Base-by-base conservation (phyloP, 2,113 vertebrate genomes). In the Chaenogobius annularis region DNA sequence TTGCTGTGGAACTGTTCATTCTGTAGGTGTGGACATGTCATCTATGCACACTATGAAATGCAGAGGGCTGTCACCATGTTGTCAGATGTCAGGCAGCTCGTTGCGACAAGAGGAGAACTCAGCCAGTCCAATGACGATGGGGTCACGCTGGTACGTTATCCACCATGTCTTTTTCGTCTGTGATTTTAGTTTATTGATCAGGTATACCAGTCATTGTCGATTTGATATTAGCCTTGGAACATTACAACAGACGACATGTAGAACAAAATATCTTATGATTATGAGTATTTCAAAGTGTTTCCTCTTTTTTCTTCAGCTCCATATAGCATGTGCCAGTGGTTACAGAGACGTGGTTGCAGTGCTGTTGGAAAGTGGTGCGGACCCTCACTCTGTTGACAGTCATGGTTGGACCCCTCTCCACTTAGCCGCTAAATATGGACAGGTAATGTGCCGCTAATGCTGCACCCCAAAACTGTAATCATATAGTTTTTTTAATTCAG, bases 381-480 rank as follows among this genome's bases (percentile, higher is more conserved):
- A 98, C 77, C 91, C 94, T 77, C 94, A 95, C 58, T 78, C 83
- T 1, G 77, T 63, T 9, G 96, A 97, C 86, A 90, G 93, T 80
- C 92, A 83, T 75, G 93, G 93, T 75, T 98, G 96, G 95, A 97
- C 96, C 7, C 96, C 97, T 1, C 93, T 99, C 12, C 97, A 99
- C 76, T 86, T 99, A 86, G 96, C 97, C 76, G 95, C 97, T 74
- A 98, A 96, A 89, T 98, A 96, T 37, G 96, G 96, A 80, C 96
- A 98, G 96, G 97, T 99, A 94, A 79, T 3, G 70, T 61, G 12
- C 13, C 10, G 17, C 35, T 0, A 7, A 40, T 11, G 12, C 44
- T 11, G 44, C 44, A 46, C 44, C 44, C 11, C 26, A 31, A 54
- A 8, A 20, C 7, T 54, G 19, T 10, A 10, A n/a, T 54, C 1